Conservation (phyloP, 2,113 vertebrate species). For the Zapornia atra region DNA sequence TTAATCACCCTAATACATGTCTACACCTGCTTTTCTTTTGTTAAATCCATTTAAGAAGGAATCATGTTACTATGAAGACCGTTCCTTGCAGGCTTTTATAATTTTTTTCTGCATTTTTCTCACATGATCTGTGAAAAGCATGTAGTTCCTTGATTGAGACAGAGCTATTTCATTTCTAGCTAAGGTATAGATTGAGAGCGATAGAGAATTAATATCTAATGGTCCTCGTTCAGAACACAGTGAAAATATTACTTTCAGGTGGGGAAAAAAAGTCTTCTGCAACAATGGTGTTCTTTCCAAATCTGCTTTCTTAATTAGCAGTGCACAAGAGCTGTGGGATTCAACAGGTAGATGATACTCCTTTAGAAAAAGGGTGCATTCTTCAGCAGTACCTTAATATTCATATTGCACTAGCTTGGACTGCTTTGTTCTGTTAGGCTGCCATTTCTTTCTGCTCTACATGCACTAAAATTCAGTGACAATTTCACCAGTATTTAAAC, state of each 20-base stretch:
- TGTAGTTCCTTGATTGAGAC: neutral
- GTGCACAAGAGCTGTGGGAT: neutral
- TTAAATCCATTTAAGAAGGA: neutral
- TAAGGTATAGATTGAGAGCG: neutral
- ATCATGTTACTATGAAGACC: neutral
- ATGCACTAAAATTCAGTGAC: neutral
- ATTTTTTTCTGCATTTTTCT: neutral
- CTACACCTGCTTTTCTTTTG: neutral
- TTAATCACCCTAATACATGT: neutral
- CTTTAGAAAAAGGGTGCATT: neutral
- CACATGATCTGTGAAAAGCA: neutral
- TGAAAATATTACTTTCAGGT: neutral
- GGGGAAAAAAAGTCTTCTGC: neutral
- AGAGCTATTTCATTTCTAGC: neutral
- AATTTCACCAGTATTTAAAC: neutral
- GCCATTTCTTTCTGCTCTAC: neutral
- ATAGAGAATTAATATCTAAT: neutral
- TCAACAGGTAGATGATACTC: neutral
- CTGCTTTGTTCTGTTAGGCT: neutral
- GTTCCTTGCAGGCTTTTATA: neutral
- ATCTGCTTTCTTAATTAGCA: neutral
- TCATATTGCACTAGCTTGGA: neutral
- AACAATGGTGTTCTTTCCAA: neutral
- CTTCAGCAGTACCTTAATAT: neutral
- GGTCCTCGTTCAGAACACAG: neutral